Conservation (phyloP, 1,140 invertebrate genomes). For the Dryas iulia region DNA sequence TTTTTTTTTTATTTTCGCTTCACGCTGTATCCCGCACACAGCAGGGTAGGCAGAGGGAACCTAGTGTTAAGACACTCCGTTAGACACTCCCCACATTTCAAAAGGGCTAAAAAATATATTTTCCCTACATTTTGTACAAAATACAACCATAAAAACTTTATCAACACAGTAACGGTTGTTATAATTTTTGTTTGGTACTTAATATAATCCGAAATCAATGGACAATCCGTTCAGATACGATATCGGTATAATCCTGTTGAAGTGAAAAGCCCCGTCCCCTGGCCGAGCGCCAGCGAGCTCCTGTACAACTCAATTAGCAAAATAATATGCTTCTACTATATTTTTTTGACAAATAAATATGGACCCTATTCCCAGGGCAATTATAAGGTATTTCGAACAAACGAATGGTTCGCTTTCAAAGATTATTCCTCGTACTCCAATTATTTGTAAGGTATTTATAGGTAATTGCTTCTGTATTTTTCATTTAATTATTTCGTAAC, state of each 20-base stretch:
- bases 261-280: slow-evolving; percentile 42
- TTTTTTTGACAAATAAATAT: slow-evolving; percentile 14
- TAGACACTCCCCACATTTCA: too few relatives aligned
- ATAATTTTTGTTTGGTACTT: slow-evolving; percentile 2
- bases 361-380: slow-evolving; percentile 6
- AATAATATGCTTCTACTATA: slow-evolving; percentile 40
- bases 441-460: slow-evolving; percentile 27
- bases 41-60: too few relatives aligned
- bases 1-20: too few relatives aligned
- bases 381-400: not conserved
- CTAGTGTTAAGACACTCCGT: too few relatives aligned
- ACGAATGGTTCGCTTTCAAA: not conserved
- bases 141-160: not conserved
- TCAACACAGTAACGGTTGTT: not conserved
- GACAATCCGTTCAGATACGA: slow-evolving; percentile 34
- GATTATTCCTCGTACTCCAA: slow-evolving; percentile 21
- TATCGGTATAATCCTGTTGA: slow-evolving; percentile 45
- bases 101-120: not conserved
- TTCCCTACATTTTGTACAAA: not conserved
- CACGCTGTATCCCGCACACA: too few relatives aligned
- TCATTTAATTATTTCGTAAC: slow-evolving; percentile 8
- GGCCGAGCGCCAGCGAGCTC: slow-evolving; percentile 35
- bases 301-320: slow-evolving; percentile 48
- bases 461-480: slow-evolving; percentile 20
- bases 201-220: slow-evolving; percentile 43